Conservation (phyloP, 2,797 vertebrate genomes). For the Rhynchotus rufescens region DNA sequence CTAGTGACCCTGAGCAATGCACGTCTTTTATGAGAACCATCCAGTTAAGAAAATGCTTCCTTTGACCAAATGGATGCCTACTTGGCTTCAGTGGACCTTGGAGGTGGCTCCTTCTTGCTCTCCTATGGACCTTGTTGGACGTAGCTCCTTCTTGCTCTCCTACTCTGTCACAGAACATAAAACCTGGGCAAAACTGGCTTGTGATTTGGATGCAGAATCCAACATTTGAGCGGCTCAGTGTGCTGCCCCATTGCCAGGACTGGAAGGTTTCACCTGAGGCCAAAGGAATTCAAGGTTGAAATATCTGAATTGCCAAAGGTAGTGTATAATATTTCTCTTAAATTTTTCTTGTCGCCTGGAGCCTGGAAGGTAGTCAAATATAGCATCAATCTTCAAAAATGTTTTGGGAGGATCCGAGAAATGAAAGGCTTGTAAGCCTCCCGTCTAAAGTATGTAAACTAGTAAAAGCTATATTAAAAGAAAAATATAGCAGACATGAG, state of each 20-base stretch:
- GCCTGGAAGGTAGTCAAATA: not conserved
- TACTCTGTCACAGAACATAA: not conserved
- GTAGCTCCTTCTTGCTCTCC: not conserved
- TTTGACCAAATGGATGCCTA: not conserved
- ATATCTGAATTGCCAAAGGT: constrained; percentile 37
- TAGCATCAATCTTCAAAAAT: not conserved
- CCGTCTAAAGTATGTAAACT: not conserved
- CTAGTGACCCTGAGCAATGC: not conserved
- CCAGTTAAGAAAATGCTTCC: not conserved
- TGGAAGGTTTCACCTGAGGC: constrained; percentile 51
- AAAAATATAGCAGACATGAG: not conserved
- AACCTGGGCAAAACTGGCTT: not conserved
- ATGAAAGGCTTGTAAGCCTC: not conserved
- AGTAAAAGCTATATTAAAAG: not conserved
- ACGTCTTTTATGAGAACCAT: not conserved
- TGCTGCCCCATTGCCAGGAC: not conserved
- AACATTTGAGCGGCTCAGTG: not conserved
- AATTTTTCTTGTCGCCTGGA: not conserved
- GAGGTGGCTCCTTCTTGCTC: not conserved
- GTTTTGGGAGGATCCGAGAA: not conserved
- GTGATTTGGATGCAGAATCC: constrained; percentile 1
- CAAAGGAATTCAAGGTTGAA: constrained; percentile 47
- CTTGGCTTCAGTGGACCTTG: not conserved
- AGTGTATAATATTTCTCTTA: not conserved
- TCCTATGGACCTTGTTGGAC: too few species aligned